phyloP scores from a whole-genome alignment of 1,140 invertebrate genomes.

The Homarus americanus region DNA sequence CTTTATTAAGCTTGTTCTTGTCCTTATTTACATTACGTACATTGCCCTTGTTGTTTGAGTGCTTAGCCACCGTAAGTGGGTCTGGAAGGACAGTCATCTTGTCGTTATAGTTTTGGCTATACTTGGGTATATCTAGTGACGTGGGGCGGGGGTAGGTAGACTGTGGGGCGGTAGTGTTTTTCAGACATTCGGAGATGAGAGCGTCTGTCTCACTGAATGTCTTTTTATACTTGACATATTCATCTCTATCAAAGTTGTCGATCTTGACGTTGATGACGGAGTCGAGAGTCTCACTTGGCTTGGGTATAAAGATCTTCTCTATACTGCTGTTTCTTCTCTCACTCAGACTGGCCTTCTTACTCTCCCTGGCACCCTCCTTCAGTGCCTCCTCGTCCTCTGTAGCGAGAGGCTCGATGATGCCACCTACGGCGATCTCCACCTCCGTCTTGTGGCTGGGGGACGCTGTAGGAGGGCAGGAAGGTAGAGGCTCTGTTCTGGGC shows the following conservation, averaged over 20 bases:
- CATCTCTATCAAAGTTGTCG: slow-evolving; percentile 64
- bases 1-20: not conserved
- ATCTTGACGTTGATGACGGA: slow-evolving; percentile 38
- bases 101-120: not conserved
- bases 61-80: too few species aligned
- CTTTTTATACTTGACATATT: slow-evolving; percentile 59
- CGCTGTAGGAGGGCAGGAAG: not conserved
- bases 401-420: slow-evolving; percentile 42
- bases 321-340: slow-evolving; percentile 55
- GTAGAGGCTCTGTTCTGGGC: slow-evolving; percentile 50
- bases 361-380: slow-evolving; percentile 18
- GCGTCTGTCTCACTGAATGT: slow-evolving; percentile 37
- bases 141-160: too few species aligned
- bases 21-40: not conserved
- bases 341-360: slow-evolving; percentile 28
- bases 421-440: not conserved
- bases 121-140: not conserved
- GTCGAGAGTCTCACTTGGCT: slow-evolving; percentile 10
- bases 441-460: not conserved
- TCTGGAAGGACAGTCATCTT: not conserved
- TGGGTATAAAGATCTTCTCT: slow-evolving; percentile 53
- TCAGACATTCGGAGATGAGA: not conserved
- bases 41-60: not conserved
- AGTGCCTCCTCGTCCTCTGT: slow-evolving; percentile 48
- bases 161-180: not conserved